Evolutionary conservation across 2,113 vertebrate species (phyloP), one percentile per base, ranked within the genome.

Genomic region (Hystrix cristata): DNA sequence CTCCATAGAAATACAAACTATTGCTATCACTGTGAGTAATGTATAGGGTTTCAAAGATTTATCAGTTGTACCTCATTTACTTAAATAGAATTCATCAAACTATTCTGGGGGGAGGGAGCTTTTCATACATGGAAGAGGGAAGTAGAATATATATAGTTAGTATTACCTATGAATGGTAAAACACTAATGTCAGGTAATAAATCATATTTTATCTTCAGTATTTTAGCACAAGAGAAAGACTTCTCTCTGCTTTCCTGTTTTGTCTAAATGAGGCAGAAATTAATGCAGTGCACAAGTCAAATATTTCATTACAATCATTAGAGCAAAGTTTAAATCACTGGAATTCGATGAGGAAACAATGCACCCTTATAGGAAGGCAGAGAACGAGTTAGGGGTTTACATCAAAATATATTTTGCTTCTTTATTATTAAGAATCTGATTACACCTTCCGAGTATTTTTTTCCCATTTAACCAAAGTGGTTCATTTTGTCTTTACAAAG

Each of bases 401-500:
- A 79, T 89, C 43, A 82, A 51, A 86, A 82, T 85, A 86, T 46
- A 87, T 93, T 72, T 92, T 89, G 69, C 5, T 27, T 53, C 34
- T 78, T 91, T 76, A 34, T 87, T 72, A 25, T 91, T 91, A 48
- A 29, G 69, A 85, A 84, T 80, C 29, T 59, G 6, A 90, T 80
- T 76, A 21, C 8, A 80, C 27, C 29, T 90, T 90, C 27, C 23
- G 55, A 25, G 16, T 18, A 31, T 80, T 87, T 87, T 87, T 84
- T 97, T 72, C 34, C 60, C 81, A 11, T 38, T 95, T 87, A 79
- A n/a, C n/a, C 60, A 88, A 38, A 38, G 38, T 62, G 27, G 15
- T 72, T 94, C 14, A 64, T 94, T 93, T 95, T 86, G 60, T 65
- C 38, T 93, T 91, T 43, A 93, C 72, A 87, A 96, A 93, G 43